phyloP scores from a whole-genome alignment of 2,888 invertebrate genomes.

The Mycalesis mineus region DNA sequence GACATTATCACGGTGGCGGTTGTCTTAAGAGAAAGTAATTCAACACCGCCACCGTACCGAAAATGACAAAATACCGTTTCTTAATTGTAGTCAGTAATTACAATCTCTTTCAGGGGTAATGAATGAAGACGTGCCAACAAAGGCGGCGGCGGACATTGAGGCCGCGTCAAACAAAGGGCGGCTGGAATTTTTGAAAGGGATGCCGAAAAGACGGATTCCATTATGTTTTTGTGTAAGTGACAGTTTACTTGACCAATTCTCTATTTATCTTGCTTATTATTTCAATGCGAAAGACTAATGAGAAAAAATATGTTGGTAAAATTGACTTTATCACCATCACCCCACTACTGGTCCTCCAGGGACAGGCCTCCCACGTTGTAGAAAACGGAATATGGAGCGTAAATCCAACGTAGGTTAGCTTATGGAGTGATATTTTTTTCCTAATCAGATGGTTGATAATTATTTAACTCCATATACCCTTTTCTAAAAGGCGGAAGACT shows the following conservation, averaged over 20 bases:
- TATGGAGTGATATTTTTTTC: too few species aligned
- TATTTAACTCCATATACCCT: too few species aligned
- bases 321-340: too few species aligned
- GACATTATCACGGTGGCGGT: neutral
- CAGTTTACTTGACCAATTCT: neutral
- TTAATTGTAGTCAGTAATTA: slow-evolving; percentile 27
- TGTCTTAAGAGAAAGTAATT: slow-evolving; percentile 1
- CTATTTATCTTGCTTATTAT: neutral
- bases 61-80: slow-evolving; percentile 10
- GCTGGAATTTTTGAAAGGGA: slow-evolving; percentile 6
- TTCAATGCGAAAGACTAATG: neutral
- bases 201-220: neutral
- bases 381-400: too few species aligned
- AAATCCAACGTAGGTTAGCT: too few species aligned
- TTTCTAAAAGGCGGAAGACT: too few species aligned
- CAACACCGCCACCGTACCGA: slow-evolving; percentile 7
- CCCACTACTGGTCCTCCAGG: too few species aligned
- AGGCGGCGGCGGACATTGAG: slow-evolving; percentile 29
- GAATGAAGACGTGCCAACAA: slow-evolving; percentile 29
- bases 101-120: slow-evolving; percentile 28
- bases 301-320: neutral
- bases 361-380: too few species aligned
- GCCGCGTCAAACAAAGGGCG: slow-evolving; percentile 29
- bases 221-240: neutral
- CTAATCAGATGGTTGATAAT: too few species aligned